Conservation (phyloP, 2,888 invertebrate species). For the Bruchidius siliquastri region DNA sequence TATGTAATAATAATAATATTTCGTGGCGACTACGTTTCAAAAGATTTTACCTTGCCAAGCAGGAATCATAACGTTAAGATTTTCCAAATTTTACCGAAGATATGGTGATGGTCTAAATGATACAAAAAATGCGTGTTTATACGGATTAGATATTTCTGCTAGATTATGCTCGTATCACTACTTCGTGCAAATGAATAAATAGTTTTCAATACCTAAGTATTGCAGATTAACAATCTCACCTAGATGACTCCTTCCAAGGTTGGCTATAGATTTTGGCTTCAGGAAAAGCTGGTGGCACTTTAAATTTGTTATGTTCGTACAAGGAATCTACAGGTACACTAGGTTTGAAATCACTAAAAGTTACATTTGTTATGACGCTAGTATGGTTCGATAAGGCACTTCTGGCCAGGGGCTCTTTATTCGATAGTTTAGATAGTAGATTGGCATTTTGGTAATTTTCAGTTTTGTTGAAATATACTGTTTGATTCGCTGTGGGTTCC, state of each 20-base stretch:
- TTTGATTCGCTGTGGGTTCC: background rate
- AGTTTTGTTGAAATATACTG: background rate
- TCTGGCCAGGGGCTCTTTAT: background rate
- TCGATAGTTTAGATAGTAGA: background rate
- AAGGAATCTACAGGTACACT: slow-evolving; percentile 52
- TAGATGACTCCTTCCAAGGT: background rate
- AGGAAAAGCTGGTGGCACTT: slow-evolving; percentile 28
- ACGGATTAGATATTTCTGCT: too few relatives aligned
- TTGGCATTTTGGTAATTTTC: background rate
- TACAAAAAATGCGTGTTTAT: too few relatives aligned
- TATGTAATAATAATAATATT: too few relatives aligned
- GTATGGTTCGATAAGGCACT: background rate
- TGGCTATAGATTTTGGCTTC: slow-evolving; percentile 12
- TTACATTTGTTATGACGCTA: slow-evolving; percentile 1
- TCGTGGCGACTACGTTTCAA: too few relatives aligned
- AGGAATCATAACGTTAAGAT: too few relatives aligned
- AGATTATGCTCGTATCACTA: too few relatives aligned
- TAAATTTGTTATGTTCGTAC: slow-evolving; percentile 48
- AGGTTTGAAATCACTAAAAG: slow-evolving; percentile 45
- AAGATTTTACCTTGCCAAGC: too few relatives aligned
- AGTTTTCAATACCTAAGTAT: background rate
- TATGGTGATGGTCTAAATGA: too few relatives aligned
- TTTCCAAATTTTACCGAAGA: too few relatives aligned
- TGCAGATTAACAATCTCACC: background rate
- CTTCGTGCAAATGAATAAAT: too few relatives aligned